A percentile compares a stretch with the other conserved stretches of the same genome.
phyloP scores from a whole-genome alignment of 2,888 invertebrate genomes.

The Chironomus tentans region DNA sequence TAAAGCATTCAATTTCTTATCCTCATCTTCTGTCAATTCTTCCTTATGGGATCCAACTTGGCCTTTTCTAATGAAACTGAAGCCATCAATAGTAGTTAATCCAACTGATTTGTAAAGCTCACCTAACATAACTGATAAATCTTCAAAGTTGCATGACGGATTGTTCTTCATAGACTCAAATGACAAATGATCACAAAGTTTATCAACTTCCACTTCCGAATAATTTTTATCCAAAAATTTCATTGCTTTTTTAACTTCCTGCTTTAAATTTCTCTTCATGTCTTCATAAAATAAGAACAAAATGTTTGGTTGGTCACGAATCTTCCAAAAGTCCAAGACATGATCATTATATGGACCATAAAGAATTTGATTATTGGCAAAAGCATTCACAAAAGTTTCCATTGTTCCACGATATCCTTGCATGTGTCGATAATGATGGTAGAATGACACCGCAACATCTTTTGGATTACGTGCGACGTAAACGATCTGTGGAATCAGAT shows the following conservation, averaged over 20 bases:
- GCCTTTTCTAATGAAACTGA: neutral
- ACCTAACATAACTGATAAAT: neutral
- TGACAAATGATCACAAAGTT: conserved; percentile 33
- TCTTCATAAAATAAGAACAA: conserved; percentile 38
- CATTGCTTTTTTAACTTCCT: conserved; percentile 34
- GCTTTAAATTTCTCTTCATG: conserved; percentile 35
- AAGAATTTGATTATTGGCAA: conserved; percentile 34
- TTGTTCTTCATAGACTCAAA: conserved; percentile 36
- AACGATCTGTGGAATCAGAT: conserved; percentile 46
- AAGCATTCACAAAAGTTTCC: conserved; percentile 29
- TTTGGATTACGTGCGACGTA: conserved; percentile 76
- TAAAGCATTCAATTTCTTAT: neutral
- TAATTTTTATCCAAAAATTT: conserved; percentile 33
- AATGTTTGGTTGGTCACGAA: conserved; percentile 36
- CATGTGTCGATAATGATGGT: conserved; percentile 43
- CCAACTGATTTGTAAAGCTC: neutral
- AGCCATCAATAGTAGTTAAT: neutral
- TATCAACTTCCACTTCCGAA: conserved; percentile 31
- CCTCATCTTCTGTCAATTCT: conserved; percentile 29
- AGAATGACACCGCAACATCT: conserved; percentile 70
- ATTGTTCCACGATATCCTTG: conserved; percentile 30
- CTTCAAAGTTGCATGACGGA: neutral
- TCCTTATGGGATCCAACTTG: conserved; percentile 31
- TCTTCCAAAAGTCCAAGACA: conserved; percentile 38
- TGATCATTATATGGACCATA: conserved; percentile 39